Base-by-base conservation (phyloP, 2,113 vertebrate genomes). In the Anoura caudifer region DNA sequence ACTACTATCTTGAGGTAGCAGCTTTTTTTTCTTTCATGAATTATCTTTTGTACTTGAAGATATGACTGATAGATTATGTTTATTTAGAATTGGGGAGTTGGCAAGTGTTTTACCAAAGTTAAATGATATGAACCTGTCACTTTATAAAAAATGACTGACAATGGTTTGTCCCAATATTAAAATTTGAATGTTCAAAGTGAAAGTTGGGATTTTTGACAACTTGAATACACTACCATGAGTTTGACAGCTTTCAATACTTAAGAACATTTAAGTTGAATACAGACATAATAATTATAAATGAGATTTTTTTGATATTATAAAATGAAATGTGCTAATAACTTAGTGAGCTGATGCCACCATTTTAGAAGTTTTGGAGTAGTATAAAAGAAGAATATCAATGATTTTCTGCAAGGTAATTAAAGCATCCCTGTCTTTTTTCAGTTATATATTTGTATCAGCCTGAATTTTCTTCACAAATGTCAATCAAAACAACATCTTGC, bases 131-230 rank as follows among this genome's bases (percentile, higher is more conserved):
- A 69, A 16, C 15, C 24, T 47, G 24, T 87, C 61, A 28, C 43
- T 75, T 89, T 7, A 81, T 59, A 50, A 43, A 80, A 67, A 73
- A 67, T 7, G 69, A 31, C 16, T 56, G n/a, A 82, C 5, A 52
- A 1, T 61, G 11, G 2, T 47, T 47, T 43, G 54, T 69, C 28
- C 4, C 36, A 83, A 22, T 36, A 38, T 33, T 28, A 50, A 73
- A 73, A 56, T 56, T 22, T 89, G 33, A 79, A 12, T 28, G 14
- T 16, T 73, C 28, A 80, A 47, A 47, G 16, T 77, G 31, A 85
- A 89, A 76, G 93, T 65, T 65, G 70, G 28, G 50, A 61, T 84
- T 95, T 70, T 84, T 54, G 54, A 92, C 86, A 88, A 83, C 16
- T 43, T 88, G 8, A 79, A 33, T 69, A 36, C 2, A 63, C 12